Evolutionary conservation across 2,113 vertebrate species (phyloP), one percentile per base, ranked within the genome.

Genomic region (Australoheros scitulus): DNA sequence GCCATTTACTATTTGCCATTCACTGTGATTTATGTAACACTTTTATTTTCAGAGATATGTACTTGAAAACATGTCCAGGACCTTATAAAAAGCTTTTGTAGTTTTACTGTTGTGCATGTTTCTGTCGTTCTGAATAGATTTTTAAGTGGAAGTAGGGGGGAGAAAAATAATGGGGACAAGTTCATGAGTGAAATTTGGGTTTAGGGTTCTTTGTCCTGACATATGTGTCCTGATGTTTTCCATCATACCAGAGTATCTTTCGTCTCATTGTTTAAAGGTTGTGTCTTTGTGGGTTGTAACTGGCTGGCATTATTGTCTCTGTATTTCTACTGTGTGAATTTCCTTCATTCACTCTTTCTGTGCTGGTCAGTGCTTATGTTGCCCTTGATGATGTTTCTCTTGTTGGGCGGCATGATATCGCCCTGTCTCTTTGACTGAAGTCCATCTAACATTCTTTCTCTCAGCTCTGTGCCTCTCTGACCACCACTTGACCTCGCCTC

Each of bases 311-410:
- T 65, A 57, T 64, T 84, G 79, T 92, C 61, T 80, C 26, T 89
- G 81, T 89, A 52, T 82, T 75, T 84, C 70, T 91, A 47, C 55
- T 70, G 70, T 89, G 87, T 91, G 78, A 80, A 81, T 38, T 84
- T 75, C 74, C 61, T 41, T 60, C 74, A 75, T 74, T 83, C n/a
- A 52, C 82, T 85, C 77, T 78, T 29, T 87, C 75, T 87, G 85
- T 87, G 47, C 52, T 56, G 80, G 82, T 85, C 22, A 17, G 70
- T 86, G 84, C 86, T 81, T 80, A 13, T 77, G 80, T 80, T 75
- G 79, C 56, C 14, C 55, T 76, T 61, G 75, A 70, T 86, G 77
- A 83, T 82, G 88, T 90, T 70, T 65, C 63, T 82, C 70, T 70
- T 6, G 50, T 86, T 18, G 70, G 80, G 86, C 43, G 74, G 89